A percentile compares a stretch with the other conserved stretches of the same genome.
phyloP scores from a whole-genome alignment of 2,888 invertebrate species.

The Leptinotarsa rubiginosa region DNA sequence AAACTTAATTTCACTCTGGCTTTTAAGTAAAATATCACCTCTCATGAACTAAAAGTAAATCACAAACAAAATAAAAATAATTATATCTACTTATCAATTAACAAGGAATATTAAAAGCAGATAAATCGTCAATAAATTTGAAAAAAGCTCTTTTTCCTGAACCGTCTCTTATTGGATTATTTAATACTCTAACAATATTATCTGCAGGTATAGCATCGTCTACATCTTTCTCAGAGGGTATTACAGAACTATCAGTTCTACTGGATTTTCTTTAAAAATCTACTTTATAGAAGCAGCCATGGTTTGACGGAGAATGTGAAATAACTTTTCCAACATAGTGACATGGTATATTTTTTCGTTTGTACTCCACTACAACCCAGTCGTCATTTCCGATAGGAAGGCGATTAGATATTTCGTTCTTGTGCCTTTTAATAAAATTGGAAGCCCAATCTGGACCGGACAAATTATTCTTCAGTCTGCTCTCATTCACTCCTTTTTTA shows the following conservation, averaged over 20 bases:
- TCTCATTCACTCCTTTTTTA: too few relatives aligned
- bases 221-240: conserved; percentile 7
- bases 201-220: conserved; percentile 11
- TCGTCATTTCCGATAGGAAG: background rate
- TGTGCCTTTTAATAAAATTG: too few relatives aligned
- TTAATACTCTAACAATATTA: conserved; percentile 1
- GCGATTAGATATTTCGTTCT: too few relatives aligned
- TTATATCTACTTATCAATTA: conserved; percentile 1
- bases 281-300: conserved; percentile 1
- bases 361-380: conserved; percentile 11
- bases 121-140: background rate
- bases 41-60: background rate
- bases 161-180: conserved; percentile 3
- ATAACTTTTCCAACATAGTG: conserved; percentile 10
- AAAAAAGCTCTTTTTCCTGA: background rate
- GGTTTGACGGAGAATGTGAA: conserved; percentile 10
- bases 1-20: too few relatives aligned
- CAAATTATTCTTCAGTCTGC: too few relatives aligned
- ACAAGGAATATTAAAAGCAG: conserved; percentile 9
- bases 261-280: background rate
- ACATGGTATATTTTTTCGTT: conserved; percentile 9
- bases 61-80: background rate
- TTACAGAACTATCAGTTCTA: background rate
- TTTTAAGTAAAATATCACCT: too few relatives aligned
- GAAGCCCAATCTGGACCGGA: too few relatives aligned